phyloP scores from a whole-genome alignment of 2,888 invertebrate species.

The Entomobrya proxima region DNA sequence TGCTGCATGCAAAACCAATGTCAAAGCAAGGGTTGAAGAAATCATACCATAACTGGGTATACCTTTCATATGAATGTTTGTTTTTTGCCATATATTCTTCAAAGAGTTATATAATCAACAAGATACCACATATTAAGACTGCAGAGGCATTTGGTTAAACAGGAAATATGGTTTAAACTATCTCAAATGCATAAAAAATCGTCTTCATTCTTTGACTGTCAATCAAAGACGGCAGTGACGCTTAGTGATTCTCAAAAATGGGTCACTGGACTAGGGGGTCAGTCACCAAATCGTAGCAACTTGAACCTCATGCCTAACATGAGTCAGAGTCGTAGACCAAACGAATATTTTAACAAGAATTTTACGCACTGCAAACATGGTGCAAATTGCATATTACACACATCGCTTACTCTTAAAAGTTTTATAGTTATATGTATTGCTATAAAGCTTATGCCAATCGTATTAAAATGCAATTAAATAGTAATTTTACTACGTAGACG shows the following conservation, averaged over 20 bases:
- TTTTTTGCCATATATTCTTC: too few relatives aligned
- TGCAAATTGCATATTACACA: not conserved
- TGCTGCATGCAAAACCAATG: too few relatives aligned
- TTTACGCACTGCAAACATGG: not conserved
- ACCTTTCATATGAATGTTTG: too few relatives aligned
- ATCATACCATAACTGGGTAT: too few relatives aligned
- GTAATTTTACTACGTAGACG: not conserved
- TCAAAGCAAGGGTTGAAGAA: too few relatives aligned
- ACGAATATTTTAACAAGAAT: not conserved
- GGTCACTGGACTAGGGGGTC: slow-evolving; percentile 58
- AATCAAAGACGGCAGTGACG: slow-evolving; percentile 27
- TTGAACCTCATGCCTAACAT: not conserved
- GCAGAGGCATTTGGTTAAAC: too few relatives aligned
- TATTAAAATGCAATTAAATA: not conserved
- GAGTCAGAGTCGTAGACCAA: not conserved
- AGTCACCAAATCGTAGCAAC: slow-evolving; percentile 31
- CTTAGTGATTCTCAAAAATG: not conserved
- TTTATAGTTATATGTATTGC: not conserved
- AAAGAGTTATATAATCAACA: too few relatives aligned
- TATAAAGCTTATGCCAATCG: not conserved
- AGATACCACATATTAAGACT: not conserved
- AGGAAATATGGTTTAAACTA: not conserved
- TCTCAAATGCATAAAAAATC: not conserved
- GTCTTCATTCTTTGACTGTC: slow-evolving; percentile 8
- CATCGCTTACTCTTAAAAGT: too few relatives aligned